Evolutionary conservation across 2,113 vertebrate species (phyloP).

Genomic region (Edolisoma coerulescens): DNA sequence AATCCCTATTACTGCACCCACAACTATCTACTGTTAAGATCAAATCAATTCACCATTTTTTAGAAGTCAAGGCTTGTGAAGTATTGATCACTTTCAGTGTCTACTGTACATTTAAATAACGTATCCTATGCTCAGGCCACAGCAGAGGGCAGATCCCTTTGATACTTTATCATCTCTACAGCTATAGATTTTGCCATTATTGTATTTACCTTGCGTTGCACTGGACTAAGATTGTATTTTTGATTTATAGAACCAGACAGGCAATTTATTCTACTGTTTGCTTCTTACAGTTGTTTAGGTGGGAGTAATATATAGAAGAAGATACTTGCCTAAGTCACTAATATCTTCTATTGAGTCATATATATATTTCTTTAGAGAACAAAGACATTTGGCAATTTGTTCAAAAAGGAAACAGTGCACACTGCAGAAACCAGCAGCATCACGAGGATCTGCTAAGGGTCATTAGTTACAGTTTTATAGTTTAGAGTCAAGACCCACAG

Average conservation of each 20-base stretch:
- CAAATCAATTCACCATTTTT: background rate
- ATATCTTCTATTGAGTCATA: slow-evolving; percentile 33
- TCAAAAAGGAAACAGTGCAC: background rate
- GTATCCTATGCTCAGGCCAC: background rate
- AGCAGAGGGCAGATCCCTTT: slow-evolving; percentile 6
- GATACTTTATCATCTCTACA: slow-evolving; percentile 58
- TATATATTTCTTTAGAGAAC: background rate
- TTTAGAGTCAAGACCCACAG: background rate
- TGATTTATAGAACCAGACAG: slow-evolving; percentile 69
- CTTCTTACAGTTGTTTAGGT: slow-evolving; percentile 53
- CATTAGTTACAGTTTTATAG: background rate
- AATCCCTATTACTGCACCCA: background rate
- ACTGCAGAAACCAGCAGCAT: background rate
- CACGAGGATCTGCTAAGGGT: background rate
- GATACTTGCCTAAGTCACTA: slow-evolving; percentile 54
- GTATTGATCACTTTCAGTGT: slow-evolving; percentile 38
- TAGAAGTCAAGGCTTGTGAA: background rate
- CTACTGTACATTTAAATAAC: slow-evolving; percentile 65
- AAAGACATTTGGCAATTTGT: background rate
- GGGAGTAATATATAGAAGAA: slow-evolving; percentile 44
- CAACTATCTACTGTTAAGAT: background rate
- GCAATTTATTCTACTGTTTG: slow-evolving; percentile 70
- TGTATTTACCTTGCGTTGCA: slow-evolving; percentile 63
- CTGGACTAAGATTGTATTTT: slow-evolving; percentile 49
- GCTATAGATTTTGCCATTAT: slow-evolving; percentile 72